Base-by-base conservation (phyloP, 2,888 invertebrate genomes). In the Drosophila meridionalis region DNA sequence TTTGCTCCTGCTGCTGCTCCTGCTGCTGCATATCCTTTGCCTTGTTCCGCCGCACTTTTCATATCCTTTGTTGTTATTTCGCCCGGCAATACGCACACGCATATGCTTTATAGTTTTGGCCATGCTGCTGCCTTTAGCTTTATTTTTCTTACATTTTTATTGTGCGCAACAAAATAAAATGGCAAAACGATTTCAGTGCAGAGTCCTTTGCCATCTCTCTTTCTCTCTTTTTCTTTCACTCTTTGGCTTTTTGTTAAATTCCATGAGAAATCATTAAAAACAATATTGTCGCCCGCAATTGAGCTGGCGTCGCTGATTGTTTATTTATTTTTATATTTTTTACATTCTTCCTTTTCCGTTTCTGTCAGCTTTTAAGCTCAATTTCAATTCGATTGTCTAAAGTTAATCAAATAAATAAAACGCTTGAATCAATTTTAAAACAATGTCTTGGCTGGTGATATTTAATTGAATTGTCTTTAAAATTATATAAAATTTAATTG, bases 241-340 rank as follows among this genome's bases (percentile, higher is more conserved):
- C 26, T 20, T n/a, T 55, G 60, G 38, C 14, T 43, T 65, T 66
- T 63, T 45, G 55, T 69, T 59, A 65, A 71, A 68, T 32, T 64
- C 72, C 70, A 71, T 74, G 76, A 76, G 78, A 84, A 84, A 83
- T 89, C 84, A 89, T 85, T 89, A 84, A 87, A 75, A 83, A 87
- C 84, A 85, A 85, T 89, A 89, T 83, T 87, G 84, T 75, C 79
- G 67, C 66, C 73, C 73, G 63, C 84, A 75, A 87, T 87, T 81
- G 79, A 76, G 87, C 67, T 81, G 71, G 73, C 71, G 71, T 61
- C 73, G 57, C 61, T 69, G 67, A 71, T 78, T 74, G 71, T 87
- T 88, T 82, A 84, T 87, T 81, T 81, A 74, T 73, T 75, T 76
- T 70, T 76, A 38, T 26, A 32, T 12, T 38, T 20, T 20, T 20